A percentile compares a stretch with the other conserved stretches of the same genome.
Evolutionary conservation across 2,113 vertebrate genomes (phyloP).

Genomic region (Fulmarus glacialis): DNA sequence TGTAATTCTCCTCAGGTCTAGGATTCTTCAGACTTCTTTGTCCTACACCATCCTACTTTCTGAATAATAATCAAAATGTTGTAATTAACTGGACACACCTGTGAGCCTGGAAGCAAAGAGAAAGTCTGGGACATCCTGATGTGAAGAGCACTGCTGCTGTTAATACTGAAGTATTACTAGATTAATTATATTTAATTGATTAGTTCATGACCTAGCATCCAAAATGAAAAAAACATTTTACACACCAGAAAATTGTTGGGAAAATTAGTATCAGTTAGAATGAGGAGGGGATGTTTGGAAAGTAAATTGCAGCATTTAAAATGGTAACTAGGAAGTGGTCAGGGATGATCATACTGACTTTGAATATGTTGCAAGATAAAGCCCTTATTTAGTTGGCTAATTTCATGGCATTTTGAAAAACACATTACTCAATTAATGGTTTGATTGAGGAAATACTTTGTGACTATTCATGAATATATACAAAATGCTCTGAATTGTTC

Average conservation of each 20-base stretch:
- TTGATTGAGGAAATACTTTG: not conserved
- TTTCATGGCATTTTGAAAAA: constrained; percentile 24
- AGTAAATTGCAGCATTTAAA: not conserved
- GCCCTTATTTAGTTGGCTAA: not conserved
- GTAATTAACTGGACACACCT: not conserved
- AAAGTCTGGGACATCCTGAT: not conserved
- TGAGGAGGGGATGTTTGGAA: not conserved
- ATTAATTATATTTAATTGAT: not conserved
- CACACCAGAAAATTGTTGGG: not conserved
- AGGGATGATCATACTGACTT: not conserved
- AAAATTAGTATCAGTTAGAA: not conserved
- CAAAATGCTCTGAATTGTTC: not conserved
- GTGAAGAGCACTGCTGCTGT: not conserved
- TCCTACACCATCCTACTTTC: not conserved
- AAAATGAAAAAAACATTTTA: not conserved
- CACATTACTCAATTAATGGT: not conserved
- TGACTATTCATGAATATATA: not conserved
- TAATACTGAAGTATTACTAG: not conserved
- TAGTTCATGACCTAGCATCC: not conserved
- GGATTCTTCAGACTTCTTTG: not conserved
- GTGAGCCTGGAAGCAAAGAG: not conserved
- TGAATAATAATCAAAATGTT: not conserved
- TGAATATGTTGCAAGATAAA: not conserved
- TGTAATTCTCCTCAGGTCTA: not conserved
- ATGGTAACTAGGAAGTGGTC: not conserved